Evolutionary conservation across 2,888 invertebrate species (phyloP).

Genomic region (Cephus pulcher): DNA sequence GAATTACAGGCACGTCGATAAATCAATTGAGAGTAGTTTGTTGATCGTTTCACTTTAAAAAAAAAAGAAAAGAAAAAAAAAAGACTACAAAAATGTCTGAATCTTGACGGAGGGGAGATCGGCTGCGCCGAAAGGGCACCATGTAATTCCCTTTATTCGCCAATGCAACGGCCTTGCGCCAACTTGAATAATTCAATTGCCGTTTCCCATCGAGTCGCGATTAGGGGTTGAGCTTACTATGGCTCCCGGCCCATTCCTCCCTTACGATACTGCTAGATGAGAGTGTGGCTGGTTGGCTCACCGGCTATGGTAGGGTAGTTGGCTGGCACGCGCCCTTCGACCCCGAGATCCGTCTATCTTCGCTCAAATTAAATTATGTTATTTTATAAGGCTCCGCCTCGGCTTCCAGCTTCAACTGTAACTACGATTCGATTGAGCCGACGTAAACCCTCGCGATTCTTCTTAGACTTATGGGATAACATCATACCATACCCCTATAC

Average conservation of each 20-base stretch:
- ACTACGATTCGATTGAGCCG: slow-evolving; percentile 27
- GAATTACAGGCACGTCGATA: not conserved
- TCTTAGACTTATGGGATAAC: not conserved
- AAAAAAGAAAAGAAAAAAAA: too few species aligned
- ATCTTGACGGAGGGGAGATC: not conserved
- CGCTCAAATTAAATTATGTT: slow-evolving; percentile 36
- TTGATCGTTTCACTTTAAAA: not conserved
- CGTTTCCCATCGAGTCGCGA: slow-evolving; percentile 34
- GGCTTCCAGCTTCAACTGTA: slow-evolving; percentile 7
- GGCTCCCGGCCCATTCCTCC: slow-evolving; percentile 22
- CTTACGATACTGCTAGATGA: slow-evolving; percentile 9
- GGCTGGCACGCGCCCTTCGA: slow-evolving; percentile 40
- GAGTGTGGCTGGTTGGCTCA: not conserved
- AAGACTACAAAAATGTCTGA: not conserved
- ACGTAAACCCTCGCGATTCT: slow-evolving; percentile 15
- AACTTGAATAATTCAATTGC: slow-evolving; percentile 46
- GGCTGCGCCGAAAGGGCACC: not conserved
- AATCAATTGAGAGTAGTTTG: not conserved
- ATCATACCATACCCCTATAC: not conserved
- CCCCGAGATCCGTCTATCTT: slow-evolving; percentile 22
- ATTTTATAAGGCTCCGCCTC: slow-evolving; percentile 31
- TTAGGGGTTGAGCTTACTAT: slow-evolving; percentile 27
- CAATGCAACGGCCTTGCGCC: slow-evolving; percentile 8
- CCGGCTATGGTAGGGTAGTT: slow-evolving; percentile 7
- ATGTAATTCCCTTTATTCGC: not conserved